phyloP scores from a whole-genome alignment of 2,797 vertebrate genomes.

The Melanotaenia pygmaea region DNA sequence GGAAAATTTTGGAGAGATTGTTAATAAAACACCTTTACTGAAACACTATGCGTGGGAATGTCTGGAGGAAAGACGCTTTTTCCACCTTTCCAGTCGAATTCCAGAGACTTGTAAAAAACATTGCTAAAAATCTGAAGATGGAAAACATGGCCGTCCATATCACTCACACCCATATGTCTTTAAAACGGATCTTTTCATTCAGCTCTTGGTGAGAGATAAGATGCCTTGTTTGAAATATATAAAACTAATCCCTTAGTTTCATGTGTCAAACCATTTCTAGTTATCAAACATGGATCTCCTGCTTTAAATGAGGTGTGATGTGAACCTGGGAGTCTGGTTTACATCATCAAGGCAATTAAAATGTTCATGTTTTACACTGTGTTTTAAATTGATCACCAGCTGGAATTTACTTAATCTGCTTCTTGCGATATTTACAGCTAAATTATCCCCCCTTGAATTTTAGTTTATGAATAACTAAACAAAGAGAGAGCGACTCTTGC shows the following conservation, averaged over 20 bases:
- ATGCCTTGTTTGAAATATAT: background rate
- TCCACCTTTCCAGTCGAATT: background rate
- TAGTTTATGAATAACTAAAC: background rate
- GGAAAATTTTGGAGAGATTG: background rate
- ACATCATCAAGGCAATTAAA: background rate
- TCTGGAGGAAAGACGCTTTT: background rate
- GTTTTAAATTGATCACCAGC: background rate
- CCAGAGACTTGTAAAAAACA: background rate
- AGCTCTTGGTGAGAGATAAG: background rate
- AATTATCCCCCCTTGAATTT: conserved; percentile 7
- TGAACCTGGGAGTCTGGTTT: background rate
- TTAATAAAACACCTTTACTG: too few relatives aligned
- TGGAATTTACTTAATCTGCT: background rate
- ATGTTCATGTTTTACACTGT: background rate
- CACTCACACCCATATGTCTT: background rate
- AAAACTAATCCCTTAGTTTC: background rate
- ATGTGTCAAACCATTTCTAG: background rate
- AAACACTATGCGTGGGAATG: background rate
- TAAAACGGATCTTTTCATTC: background rate
- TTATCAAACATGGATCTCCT: background rate
- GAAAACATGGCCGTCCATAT: background rate
- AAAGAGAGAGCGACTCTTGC: background rate
- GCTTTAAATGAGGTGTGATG: background rate
- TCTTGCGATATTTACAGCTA: background rate
- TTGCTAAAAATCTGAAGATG: background rate